Base-by-base conservation (phyloP, 2,113 vertebrate genomes). In the Taxidea taxus region DNA sequence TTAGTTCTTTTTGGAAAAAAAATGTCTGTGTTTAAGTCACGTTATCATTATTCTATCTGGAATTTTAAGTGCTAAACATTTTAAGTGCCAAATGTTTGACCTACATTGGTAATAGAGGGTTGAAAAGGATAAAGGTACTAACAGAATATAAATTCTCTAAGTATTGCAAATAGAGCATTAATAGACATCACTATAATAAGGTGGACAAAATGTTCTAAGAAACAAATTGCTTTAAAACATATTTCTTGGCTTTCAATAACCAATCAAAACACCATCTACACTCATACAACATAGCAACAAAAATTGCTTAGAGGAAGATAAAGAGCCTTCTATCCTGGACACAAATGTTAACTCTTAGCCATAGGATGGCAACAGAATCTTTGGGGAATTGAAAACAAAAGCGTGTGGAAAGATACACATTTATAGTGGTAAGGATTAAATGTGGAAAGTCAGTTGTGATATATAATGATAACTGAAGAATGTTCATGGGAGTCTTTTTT, bases 21-120 rank as follows among this genome's bases (percentile, higher is more conserved):
- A 96, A 90, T 94, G 95, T 89, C 91, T 96, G 37, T 95, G 90
- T 97, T 97, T 97, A 96, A 97, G 97, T 96, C 96, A 93, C 83
- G 60, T 93, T 95, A 97, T 97, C 97, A 94, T 49, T 95, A 92
- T 75, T 97, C 90, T 97, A 96, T 95, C 95, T 96, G 86, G 89
- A 96, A 95, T 97, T 97, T 98, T 98, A 96, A 97, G 87, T 96
- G 87, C 96, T 94, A 96, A 97, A 83, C 92, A 93, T 95, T 97
- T 95, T 93, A 98, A 97, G 77, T 91, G 95, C 90, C 94, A 97
- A 96, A 91, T 93, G 37, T 92, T 96, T 94, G 66, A 93, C 87
- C 85, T 91, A 81, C 62, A 94, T 96, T 96, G 88, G 81, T 92
- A 96, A 87, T 60, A 95, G 49, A 96, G 51, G 54, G 15, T 58